phyloP scores from a whole-genome alignment of 1,140 invertebrate species.

The Aphaenogaster floridana region DNA sequence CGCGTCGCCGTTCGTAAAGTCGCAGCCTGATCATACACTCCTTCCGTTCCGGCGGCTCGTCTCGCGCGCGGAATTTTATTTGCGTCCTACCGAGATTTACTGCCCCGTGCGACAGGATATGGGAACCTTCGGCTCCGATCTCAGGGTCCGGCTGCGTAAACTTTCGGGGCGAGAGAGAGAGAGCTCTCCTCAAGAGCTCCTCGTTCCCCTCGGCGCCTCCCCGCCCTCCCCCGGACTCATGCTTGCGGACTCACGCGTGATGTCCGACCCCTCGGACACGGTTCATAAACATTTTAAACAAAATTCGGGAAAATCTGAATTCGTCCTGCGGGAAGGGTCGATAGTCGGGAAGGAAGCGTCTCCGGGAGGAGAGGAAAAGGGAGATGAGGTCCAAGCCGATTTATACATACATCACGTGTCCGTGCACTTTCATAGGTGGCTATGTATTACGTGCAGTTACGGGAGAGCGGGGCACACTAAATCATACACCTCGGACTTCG shows the following conservation, averaged over 20 bases:
- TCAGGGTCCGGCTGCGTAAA: conserved; percentile 84
- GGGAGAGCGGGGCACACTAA: not conserved
- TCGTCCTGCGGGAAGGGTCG: conserved; percentile 71
- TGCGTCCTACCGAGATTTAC: conserved; percentile 76
- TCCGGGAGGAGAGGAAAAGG: conserved; percentile 28
- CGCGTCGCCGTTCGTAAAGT: conserved; percentile 59
- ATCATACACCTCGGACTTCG: conserved; percentile 19
- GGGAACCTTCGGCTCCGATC: conserved; percentile 73
- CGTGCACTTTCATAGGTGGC: conserved; percentile 65
- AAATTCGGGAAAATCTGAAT: conserved; percentile 84
- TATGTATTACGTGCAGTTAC: conserved; percentile 19
- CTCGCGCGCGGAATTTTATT: conserved; percentile 73
- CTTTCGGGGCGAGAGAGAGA: conserved; percentile 68
- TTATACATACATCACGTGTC: conserved; percentile 43
- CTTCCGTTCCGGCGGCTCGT: conserved; percentile 40
- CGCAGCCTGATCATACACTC: conserved; percentile 51
- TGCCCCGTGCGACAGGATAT: conserved; percentile 73
- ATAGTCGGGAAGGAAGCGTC: conserved; percentile 23
- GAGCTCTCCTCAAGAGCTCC: conserved; percentile 65
- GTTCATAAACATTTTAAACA: conserved; percentile 86
- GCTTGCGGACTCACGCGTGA: conserved; percentile 46
- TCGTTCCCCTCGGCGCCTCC: not conserved
- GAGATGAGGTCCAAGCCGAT: conserved; percentile 26
- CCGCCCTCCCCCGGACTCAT: conserved; percentile 28
- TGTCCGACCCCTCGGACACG: conserved; percentile 82